Percentiles rank a stretch among this genome's conserved stretches.
These are phyloP conservation scores for Drosophila paranaensis DNA, from an alignment of 2,888 invertebrate species.

Conservation along the genomic window DNA sequence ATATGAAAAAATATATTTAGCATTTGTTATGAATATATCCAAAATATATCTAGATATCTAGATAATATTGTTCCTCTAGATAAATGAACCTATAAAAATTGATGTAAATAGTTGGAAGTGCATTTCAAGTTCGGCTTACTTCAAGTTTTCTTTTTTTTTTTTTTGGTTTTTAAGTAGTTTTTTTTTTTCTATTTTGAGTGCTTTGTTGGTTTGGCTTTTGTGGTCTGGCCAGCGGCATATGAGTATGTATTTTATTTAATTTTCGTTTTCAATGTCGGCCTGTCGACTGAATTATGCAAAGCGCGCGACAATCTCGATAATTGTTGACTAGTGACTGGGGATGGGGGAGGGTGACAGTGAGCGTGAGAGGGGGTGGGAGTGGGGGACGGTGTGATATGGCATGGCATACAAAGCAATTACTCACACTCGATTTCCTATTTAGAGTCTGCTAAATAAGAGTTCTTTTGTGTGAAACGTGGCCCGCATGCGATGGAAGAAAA, in stretches of 20 bases:
- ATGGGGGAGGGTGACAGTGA: not conserved
- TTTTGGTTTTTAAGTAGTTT: not conserved
- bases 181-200: conserved; percentile 7
- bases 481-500: conserved; percentile 45
- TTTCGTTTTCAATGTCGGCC: conserved; percentile 75
- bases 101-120: not conserved
- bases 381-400: not conserved
- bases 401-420: conserved; percentile 53
- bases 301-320: conserved; percentile 34
- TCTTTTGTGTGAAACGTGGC: conserved; percentile 50
- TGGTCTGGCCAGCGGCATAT: conserved; percentile 17
- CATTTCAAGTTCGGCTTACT: not conserved
- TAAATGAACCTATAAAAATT: too few species aligned
- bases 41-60: too few species aligned
- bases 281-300: conserved; percentile 70
- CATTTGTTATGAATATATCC: too few species aligned
- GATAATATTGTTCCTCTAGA: too few species aligned
- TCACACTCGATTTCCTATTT: conserved; percentile 63
- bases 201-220: conserved; percentile 6
- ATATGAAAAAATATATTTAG: too few species aligned
- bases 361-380: not conserved
- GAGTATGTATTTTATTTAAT: conserved; percentile 48
- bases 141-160: not conserved
- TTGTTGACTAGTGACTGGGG: not conserved
- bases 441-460: conserved; percentile 38